Conservation (phyloP, 2,888 invertebrate genomes). For the Asteroscopus sphinx region DNA sequence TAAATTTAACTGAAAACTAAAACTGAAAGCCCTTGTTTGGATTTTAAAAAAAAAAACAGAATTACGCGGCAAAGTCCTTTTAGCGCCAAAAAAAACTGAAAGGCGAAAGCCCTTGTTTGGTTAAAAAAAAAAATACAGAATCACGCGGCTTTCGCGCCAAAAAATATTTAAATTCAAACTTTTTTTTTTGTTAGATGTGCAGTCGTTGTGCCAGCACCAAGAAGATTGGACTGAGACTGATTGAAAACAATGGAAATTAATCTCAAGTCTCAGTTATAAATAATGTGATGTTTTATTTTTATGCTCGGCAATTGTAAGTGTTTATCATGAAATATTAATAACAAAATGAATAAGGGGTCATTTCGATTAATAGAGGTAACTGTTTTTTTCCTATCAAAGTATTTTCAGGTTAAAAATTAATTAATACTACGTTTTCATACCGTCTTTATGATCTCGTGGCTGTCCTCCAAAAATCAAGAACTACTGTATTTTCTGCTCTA, state of each 20-base stretch:
- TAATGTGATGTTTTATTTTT: constrained; percentile 29
- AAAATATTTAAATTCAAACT: constrained; percentile 30
- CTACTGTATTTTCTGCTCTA: constrained; percentile 48
- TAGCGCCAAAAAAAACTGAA: too few relatives aligned
- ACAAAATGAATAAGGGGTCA: background rate
- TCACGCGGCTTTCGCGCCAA: constrained; percentile 14
- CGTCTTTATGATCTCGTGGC: constrained; percentile 61
- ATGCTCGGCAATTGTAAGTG: background rate
- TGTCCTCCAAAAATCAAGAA: constrained; percentile 61
- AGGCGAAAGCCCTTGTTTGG: too few relatives aligned
- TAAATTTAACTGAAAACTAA: constrained; percentile 11
- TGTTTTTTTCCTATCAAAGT: background rate
- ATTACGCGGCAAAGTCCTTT: too few relatives aligned
- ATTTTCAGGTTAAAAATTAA: constrained; percentile 24
- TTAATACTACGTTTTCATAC: constrained; percentile 36
- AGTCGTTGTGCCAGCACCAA: constrained; percentile 34
- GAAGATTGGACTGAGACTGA: too few relatives aligned
- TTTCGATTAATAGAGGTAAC: background rate
- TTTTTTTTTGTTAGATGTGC: constrained; percentile 22
- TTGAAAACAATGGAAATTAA: constrained; percentile 37
- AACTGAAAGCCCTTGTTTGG: too few relatives aligned
- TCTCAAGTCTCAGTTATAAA: constrained; percentile 26
- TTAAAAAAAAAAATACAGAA: too few relatives aligned
- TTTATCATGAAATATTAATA: constrained; percentile 6
- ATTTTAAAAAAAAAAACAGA: too few relatives aligned